Evolutionary conservation across 2,888 invertebrate genomes (phyloP).

Genomic region (Bugulina stolonifera): DNA sequence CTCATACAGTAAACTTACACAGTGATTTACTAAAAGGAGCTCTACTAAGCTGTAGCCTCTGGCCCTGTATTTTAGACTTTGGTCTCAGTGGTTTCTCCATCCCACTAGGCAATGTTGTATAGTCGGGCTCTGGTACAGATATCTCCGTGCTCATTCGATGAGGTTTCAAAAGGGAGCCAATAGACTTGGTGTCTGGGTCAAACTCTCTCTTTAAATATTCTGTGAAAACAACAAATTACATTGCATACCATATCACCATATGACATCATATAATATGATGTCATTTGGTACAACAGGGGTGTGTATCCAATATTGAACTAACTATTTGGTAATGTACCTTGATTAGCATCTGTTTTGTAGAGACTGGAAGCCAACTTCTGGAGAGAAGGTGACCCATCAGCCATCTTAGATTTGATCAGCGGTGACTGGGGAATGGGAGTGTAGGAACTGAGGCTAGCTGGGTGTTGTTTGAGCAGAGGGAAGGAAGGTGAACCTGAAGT

Average conservation of each 20-base stretch:
- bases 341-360: not conserved
- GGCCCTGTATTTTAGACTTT: constrained; percentile 4
- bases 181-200: not conserved
- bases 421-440: constrained; percentile 2
- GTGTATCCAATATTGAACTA: too few species aligned
- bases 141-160: not conserved
- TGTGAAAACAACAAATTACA: too few species aligned
- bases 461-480: not conserved
- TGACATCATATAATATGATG: too few species aligned
- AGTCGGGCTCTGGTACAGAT: constrained; percentile 18
- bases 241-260: too few species aligned
- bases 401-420: not conserved
- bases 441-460: not conserved
- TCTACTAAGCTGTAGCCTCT: not conserved
- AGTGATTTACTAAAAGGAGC: not conserved
- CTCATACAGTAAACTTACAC: too few species aligned
- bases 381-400: not conserved
- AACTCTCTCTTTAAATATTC: too few species aligned
- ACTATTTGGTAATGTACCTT: not conserved
- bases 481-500: not conserved
- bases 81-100: not conserved
- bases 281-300: too few species aligned
- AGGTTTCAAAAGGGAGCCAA: not conserved
- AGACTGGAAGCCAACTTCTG: not conserved
- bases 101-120: constrained; percentile 3